Base-by-base conservation (phyloP, 2,113 vertebrate genomes). In the Paracanthobrama guichenoti region DNA sequence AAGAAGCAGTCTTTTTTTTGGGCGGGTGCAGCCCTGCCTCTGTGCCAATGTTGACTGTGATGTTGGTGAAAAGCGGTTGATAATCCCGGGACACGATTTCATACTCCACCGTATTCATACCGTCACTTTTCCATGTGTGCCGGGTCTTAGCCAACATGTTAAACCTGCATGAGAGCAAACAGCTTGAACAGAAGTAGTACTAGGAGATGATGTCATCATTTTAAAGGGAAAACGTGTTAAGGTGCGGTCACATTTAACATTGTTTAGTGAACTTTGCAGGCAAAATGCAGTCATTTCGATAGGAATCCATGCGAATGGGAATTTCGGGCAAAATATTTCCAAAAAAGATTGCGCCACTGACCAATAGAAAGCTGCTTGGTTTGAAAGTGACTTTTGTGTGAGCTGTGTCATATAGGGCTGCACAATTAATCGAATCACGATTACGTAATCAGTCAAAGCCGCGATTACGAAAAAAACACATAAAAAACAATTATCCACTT, bases 41-140 rank as follows among this genome's bases (percentile, higher is more conserved):
- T 0, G 91, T 92, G 85, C 92, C 94, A 4, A 96, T 92, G 90
- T 95, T 89, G 66, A 96, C 93, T 0, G 95, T 96, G 91, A 96
- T 94, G 90, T 94, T 96, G 83, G 95, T 94, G 88, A 95, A 96
- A 84, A 96, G 95, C 0, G 92, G 92, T n/a, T 88, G 75, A 87
- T 91, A 90, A 10, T 95, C 80, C 80, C 93, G 92, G 1, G 93
- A 93, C 3, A 96, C 5, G 6, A 95, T 76, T 72, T 91, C 82
- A 11, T 95, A 96, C 16, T 93, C 91, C 9, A 86, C 87, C 0
- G 91, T 93, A 90, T 95, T 95, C 92, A 94, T 93, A 3, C 95
- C 95, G 0, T 95, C 93, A 18, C 64, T 22, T 80, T 79, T 92
- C 95, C 95, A 95, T 0, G 92, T 95, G 48, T 88, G 89, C 20